Conservation (phyloP, 2,888 invertebrate genomes). For the Napeogenes inachia region DNA sequence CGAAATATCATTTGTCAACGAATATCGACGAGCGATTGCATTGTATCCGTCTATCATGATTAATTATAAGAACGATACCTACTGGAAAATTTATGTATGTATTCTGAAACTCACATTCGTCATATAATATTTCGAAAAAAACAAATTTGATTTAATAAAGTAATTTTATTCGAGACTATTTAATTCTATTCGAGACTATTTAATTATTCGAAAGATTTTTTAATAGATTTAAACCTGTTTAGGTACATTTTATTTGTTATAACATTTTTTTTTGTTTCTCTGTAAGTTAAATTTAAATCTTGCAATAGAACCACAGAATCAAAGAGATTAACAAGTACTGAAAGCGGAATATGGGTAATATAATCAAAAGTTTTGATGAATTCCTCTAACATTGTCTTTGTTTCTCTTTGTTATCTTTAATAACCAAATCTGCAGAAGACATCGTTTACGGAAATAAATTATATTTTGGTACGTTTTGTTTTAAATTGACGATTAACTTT, state of each 20-base stretch:
- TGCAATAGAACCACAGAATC: slow-evolving; percentile 25
- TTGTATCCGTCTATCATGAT: no score
- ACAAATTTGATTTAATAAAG: no score
- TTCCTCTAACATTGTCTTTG: slow-evolving; percentile 68
- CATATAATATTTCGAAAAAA: no score
- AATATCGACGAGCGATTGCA: not conserved
- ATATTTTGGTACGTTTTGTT: not conserved
- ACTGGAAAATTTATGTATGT: no score
- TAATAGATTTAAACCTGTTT: no score
- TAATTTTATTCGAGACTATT: no score
- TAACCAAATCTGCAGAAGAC: slow-evolving; percentile 61
- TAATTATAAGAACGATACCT: no score
- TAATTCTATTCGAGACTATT: no score
- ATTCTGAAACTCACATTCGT: no score
- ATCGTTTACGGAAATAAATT: not conserved
- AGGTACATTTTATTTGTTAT: no score
- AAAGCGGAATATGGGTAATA: slow-evolving; percentile 60
- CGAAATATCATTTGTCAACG: slow-evolving; percentile 2
- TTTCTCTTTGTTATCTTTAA: slow-evolving; percentile 67
- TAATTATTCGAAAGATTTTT: no score
- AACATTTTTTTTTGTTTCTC: no score
- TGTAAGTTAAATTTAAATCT: not conserved
- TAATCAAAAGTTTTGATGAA: slow-evolving; percentile 76
- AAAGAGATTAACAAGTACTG: slow-evolving; percentile 63
- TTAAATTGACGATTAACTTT: not conserved